Base-by-base conservation (phyloP, 30 jellyfish, hydroid and myxozoan species). In the Kudoa iwatai region DNA sequence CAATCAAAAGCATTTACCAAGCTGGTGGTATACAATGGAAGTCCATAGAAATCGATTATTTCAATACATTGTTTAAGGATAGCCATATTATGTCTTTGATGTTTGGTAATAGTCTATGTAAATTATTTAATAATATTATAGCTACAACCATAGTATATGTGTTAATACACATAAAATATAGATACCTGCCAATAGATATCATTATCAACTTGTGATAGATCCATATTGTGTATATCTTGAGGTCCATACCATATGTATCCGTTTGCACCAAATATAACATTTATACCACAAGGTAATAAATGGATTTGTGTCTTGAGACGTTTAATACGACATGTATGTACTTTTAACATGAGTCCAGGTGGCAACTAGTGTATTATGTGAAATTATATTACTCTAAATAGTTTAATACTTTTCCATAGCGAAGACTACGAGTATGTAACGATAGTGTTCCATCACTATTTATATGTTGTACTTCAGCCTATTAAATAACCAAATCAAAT, bases 171-270 rank as follows among this genome's bases (percentile, higher is more conserved):
- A n/a, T n/a, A n/a, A n/a, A n/a, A n/a, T n/a, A n/a, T n/a, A n/a
- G n/a, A n/a, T n/a, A n/a, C n/a, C n/a, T n/a, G n/a, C n/a, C n/a
- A n/a, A n/a, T n/a, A n/a, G n/a, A n/a, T n/a, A n/a, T n/a, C n/a
- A n/a, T n/a, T n/a, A n/a, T n/a, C n/a, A n/a, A n/a, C n/a, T n/a
- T n/a, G n/a, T n/a, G n/a, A n/a, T n/a, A n/a, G n/a, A n/a, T n/a
- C n/a, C n/a, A n/a, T n/a, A n/a, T n/a, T n/a, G n/a, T n/a, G n/a
- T n/a, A n/a, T n/a, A n/a, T n/a, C n/a, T n/a, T n/a, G 48, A 7
- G 87, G 84, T 25, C 96, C 96, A 17, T 62, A 62, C 96, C 96
- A 77, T 17, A 77, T 53, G 42, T 62, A 62, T 3, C 96, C 96
- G 49, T 77, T 77, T 44, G 62, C 57, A 4, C 96, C 96, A 17